Evolutionary conservation across 2,797 vertebrate genomes (phyloP), one percentile per base, ranked within the genome.

Genomic region (Halcyon chelicuti): DNA sequence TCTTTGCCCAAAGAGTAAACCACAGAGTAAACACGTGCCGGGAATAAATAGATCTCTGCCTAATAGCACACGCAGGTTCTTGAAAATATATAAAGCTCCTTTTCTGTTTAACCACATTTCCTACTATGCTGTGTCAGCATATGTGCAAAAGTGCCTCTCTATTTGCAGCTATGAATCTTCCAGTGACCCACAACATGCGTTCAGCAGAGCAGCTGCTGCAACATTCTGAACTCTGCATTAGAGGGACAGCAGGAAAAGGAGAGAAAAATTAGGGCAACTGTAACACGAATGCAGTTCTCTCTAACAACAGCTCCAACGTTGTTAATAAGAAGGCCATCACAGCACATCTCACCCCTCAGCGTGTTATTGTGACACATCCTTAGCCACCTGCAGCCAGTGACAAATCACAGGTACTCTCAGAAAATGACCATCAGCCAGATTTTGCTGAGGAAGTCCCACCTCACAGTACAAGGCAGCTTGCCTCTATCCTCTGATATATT

Each of bases 111-210:
- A 88, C 49, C 25, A 62, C 29, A 71, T 91, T 90, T 90, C 65
- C 76, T 81, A 39, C 57, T 86, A 55, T 0, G 1, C 58, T 58
- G 31, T 28, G 21, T n/a, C 51, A 74, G 67, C 2, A 5, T 33
- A 55, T 12, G 66, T 60, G 72, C 65, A 55, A 54, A 77, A 91
- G 49, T 39, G 40, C 40, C 72, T 72, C 71, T 81, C 58, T 88
- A 77, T 93, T 86, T 88, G 54, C 81, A 94, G 91, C 87, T 54
- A 60, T 62, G 63, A 62, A 93, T 83, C 80, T 90, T 67, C 71
- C 60, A 47, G 88, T 92, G 87, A 92, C 87, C 86, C 73, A 82
- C 70, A 90, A 70, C 19, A 35, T 31, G 73, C 63, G 44, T 39
- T 89, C 23, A 76, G 60, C 60, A 92, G 63, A 90, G 88, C 65